These are phyloP conservation scores for Cololabis saira DNA, from an alignment of 2,113 vertebrate genomes.

Conservation along the genomic window DNA sequence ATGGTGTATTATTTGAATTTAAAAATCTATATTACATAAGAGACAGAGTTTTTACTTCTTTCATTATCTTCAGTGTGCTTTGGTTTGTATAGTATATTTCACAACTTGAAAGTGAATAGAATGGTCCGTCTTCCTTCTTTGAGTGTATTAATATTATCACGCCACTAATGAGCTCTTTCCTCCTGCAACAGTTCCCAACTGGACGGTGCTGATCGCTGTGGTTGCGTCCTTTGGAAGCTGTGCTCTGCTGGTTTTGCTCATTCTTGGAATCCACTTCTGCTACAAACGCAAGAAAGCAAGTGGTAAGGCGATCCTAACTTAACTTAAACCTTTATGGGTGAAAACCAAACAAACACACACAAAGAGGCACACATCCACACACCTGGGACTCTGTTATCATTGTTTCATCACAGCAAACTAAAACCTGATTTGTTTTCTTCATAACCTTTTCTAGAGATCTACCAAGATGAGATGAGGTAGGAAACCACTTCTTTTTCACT, in stretches of 20 bases:
- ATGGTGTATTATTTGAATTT: too few relatives aligned
- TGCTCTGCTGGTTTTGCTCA: conserved; percentile 76
- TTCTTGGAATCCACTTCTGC: conserved; percentile 72
- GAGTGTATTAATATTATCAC: too few relatives aligned
- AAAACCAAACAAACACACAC: background rate
- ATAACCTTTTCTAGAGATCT: conserved; percentile 60
- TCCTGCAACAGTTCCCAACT: conserved; percentile 56
- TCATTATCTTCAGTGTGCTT: too few relatives aligned
- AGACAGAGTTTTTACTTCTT: too few relatives aligned
- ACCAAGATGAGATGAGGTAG: conserved; percentile 74
- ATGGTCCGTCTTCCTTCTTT: too few relatives aligned
- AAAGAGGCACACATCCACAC: background rate
- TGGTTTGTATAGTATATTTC: too few relatives aligned
- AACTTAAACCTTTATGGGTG: background rate
- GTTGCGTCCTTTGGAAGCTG: conserved; percentile 65
- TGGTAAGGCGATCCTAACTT: conserved; percentile 52
- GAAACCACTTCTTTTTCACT: background rate
- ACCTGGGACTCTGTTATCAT: background rate
- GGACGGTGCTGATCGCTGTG: conserved; percentile 78
- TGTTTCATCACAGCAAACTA: background rate
- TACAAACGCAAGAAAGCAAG: conserved; percentile 67
- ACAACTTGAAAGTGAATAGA: too few relatives aligned
- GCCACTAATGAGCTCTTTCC: too few relatives aligned
- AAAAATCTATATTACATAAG: too few relatives aligned
- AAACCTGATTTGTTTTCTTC: background rate